These are phyloP conservation scores for Batillaria attramentaria DNA, from an alignment of 1,140 invertebrate genomes.

Conservation along the genomic window DNA sequence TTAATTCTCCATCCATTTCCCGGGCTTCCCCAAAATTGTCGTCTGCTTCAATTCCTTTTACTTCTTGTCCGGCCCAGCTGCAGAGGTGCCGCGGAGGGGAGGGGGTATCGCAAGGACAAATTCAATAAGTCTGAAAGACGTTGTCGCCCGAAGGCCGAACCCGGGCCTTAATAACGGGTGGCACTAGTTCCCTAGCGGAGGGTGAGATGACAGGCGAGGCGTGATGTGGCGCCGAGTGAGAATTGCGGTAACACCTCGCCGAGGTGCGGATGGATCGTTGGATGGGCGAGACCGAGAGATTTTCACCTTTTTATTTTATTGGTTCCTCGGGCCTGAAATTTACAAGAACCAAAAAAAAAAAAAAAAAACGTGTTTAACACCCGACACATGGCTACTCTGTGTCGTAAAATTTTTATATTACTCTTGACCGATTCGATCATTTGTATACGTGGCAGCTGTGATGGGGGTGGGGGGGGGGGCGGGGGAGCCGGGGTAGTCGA, in stretches of 20 bases:
- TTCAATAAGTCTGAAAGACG: conserved; percentile 30
- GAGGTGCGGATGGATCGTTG: conserved; percentile 10
- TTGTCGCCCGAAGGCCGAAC: conserved; percentile 17
- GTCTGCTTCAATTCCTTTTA: no score
- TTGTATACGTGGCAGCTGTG: no score
- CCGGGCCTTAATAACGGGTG: conserved; percentile 18
- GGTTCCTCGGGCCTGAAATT: conserved; percentile 1
- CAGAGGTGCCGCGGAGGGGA: neutral
- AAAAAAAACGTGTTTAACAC: no score
- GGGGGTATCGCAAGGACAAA: conserved; percentile 12
- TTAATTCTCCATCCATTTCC: no score
- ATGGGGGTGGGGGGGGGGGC: no score
- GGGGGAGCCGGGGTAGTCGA: no score
- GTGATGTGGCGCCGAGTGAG: conserved; percentile 32
- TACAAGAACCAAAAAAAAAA: no score
- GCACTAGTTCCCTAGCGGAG: conserved; percentile 21
- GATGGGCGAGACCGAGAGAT: neutral
- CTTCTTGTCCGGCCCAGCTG: conserved; percentile 4
- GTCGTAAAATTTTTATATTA: no score
- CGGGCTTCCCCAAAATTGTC: no score
- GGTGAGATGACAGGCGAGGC: conserved; percentile 7
- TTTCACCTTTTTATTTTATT: neutral
- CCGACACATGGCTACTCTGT: no score
- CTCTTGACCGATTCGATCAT: no score
- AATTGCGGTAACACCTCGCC: conserved; percentile 29